Evolutionary conservation across 1,140 invertebrate species (phyloP).

Genomic region (Phocides pigmalion): DNA sequence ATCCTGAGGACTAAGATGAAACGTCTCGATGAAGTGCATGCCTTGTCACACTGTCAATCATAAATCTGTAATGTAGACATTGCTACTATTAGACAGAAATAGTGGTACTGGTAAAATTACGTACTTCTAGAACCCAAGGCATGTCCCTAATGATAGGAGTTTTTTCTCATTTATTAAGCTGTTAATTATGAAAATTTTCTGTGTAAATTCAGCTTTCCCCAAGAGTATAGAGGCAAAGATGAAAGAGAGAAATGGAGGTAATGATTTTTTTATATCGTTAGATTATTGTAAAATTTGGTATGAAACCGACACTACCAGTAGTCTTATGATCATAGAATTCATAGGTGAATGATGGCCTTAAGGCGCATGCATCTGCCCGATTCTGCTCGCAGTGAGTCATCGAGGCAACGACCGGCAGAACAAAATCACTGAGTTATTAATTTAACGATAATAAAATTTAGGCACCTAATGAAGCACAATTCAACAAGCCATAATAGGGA

Average conservation of each 20-base stretch:
- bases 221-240: background rate
- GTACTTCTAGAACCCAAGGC: too few relatives aligned
- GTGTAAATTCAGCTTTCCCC: too few relatives aligned
- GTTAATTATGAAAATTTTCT: too few relatives aligned
- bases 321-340: background rate
- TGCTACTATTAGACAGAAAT: too few relatives aligned
- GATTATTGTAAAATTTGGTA: background rate
- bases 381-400: constrained; percentile 52
- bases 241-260: background rate
- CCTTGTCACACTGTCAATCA: too few relatives aligned
- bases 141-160: too few relatives aligned
- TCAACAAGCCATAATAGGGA: too few relatives aligned
- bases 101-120: too few relatives aligned
- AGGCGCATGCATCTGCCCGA: constrained; percentile 43
- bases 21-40: too few relatives aligned
- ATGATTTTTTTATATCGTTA: background rate
- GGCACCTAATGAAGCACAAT: constrained; percentile 4
- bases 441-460: constrained; percentile 7
- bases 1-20: too few relatives aligned
- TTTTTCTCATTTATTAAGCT: too few relatives aligned
- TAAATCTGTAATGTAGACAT: too few relatives aligned
- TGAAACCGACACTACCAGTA: background rate
- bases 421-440: constrained; percentile 10
- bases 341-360: constrained; percentile 34
- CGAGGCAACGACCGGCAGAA: constrained; percentile 61